Percentiles rank a stretch among this genome's conserved stretches.
These are phyloP conservation scores for Pterostichus madidus DNA, from an alignment of 2,888 invertebrate genomes.

Conservation along the genomic window DNA sequence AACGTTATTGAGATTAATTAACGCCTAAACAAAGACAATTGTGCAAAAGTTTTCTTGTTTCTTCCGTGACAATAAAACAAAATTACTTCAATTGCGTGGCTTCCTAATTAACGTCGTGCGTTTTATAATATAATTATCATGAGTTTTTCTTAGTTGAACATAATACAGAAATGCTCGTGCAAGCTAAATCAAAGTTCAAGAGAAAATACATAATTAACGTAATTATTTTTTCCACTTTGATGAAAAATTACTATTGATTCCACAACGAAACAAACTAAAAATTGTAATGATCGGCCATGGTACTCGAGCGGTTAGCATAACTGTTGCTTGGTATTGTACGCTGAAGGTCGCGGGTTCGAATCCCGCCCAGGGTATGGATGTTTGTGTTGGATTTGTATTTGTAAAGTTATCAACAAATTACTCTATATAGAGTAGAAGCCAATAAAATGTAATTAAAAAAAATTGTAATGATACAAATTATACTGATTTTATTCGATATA, in stretches of 20 bases:
- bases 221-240: constrained; percentile 26
- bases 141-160: background rate
- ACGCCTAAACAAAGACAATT: background rate
- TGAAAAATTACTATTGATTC: background rate
- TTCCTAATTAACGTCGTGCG: constrained; percentile 18
- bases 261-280: background rate
- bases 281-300: too few species aligned
- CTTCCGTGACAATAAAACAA: constrained; percentile 11
- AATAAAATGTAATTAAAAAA: too few species aligned
- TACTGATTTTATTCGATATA: too few species aligned
- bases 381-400: too few species aligned
- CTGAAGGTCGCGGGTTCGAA: too few species aligned
- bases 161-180: background rate
- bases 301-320: too few species aligned
- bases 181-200: constrained; percentile 6
- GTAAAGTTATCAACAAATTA: too few species aligned
- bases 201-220: background rate
- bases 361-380: too few species aligned
- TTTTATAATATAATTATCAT: constrained; percentile 26
- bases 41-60: background rate
- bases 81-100: background rate
- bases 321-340: too few species aligned
- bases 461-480: too few species aligned
- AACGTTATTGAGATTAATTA: background rate
- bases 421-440: too few species aligned